These are phyloP conservation scores for Tuta absoluta DNA, from an alignment of 2,888 invertebrate genomes.

Conservation along the genomic window DNA sequence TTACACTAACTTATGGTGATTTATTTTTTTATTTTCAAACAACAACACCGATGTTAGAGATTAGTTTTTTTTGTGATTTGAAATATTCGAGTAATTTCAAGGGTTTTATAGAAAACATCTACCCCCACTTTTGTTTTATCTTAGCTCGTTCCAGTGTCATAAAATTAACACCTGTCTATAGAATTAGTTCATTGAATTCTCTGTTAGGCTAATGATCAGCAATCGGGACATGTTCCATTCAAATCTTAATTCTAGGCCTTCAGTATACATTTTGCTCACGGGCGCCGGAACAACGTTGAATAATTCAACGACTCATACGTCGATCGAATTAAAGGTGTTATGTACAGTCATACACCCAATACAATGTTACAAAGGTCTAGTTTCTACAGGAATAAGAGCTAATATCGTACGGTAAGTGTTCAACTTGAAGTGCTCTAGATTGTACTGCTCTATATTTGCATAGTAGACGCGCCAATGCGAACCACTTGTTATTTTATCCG, in stretches of 20 bases:
- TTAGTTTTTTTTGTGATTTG: too few relatives aligned
- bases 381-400: too few relatives aligned
- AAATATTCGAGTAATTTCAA: too few relatives aligned
- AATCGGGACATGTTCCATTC: constrained; percentile 1
- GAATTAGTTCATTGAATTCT: not conserved
- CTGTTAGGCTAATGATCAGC: not conserved
- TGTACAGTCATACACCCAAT: too few relatives aligned
- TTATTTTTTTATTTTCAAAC: not conserved
- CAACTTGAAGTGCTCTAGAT: not conserved
- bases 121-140: not conserved
- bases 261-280: constrained; percentile 52
- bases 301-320: constrained; percentile 62
- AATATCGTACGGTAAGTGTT: not conserved
- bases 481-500: constrained; percentile 28
- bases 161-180: not conserved
- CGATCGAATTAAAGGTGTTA: constrained; percentile 60
- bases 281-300: constrained; percentile 54
- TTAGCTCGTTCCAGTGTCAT: too few relatives aligned
- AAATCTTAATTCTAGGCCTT: constrained; percentile 32
- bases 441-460: constrained; percentile 56
- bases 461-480: constrained; percentile 51
- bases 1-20: constrained; percentile 22
- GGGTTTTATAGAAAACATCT: too few relatives aligned
- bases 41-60: not conserved
- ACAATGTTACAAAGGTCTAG: too few relatives aligned